phyloP scores from a whole-genome alignment of 2,888 invertebrate species.

The Xanthorhoe spadicearia region DNA sequence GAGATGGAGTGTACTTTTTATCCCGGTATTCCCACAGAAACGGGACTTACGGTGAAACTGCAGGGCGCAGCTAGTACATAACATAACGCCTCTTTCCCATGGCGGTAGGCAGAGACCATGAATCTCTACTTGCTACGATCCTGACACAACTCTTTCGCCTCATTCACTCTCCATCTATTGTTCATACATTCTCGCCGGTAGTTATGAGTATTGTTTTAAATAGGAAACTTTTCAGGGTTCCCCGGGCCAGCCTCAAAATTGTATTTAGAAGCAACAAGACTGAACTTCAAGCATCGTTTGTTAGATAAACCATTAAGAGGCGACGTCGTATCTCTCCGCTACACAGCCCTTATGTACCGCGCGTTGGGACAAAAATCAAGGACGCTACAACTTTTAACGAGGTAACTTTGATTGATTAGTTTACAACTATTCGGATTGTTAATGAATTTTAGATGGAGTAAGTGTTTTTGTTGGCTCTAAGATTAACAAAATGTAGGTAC shows the following conservation, averaged over 20 bases:
- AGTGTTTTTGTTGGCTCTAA: conserved; percentile 8
- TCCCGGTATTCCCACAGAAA: too few relatives aligned
- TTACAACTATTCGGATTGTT: conserved; percentile 23
- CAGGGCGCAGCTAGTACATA: too few relatives aligned
- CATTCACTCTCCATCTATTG: too few relatives aligned
- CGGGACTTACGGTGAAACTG: too few relatives aligned
- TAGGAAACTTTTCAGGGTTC: conserved; percentile 57
- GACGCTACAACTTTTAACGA: conserved; percentile 85
- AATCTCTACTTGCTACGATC: background rate
- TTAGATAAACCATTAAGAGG: conserved; percentile 71
- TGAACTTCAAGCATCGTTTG: conserved; percentile 67
- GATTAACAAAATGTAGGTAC: background rate
- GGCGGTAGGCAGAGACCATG: background rate
- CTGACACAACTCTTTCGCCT: too few relatives aligned
- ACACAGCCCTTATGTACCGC: conserved; percentile 87
- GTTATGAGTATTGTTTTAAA: background rate
- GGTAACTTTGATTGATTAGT: conserved; percentile 68
- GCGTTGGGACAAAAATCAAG: conserved; percentile 88
- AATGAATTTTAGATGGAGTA: conserved; percentile 26
- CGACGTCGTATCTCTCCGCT: conserved; percentile 86
- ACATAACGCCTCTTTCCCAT: background rate
- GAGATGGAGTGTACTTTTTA: too few relatives aligned
- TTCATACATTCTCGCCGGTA: too few relatives aligned
- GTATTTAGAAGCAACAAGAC: conserved; percentile 75
- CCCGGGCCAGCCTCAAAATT: conserved; percentile 66